Conservation (phyloP, 2,888 invertebrate genomes). For the Metallyticus violacea region DNA sequence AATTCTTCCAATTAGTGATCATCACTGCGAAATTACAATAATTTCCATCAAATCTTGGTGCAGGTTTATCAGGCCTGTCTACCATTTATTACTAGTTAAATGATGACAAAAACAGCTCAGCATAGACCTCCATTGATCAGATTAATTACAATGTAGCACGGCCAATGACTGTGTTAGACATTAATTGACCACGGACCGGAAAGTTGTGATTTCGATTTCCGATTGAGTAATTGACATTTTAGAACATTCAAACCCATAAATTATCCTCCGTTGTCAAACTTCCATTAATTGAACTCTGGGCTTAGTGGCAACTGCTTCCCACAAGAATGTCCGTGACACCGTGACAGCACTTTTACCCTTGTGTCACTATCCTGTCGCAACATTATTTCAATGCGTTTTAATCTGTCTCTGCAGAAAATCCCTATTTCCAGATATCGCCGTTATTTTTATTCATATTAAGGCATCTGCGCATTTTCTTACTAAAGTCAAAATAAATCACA, state of each 20-base stretch:
- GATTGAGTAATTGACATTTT: background rate
- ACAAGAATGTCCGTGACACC: background rate
- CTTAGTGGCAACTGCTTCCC: background rate
- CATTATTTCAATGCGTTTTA: no score
- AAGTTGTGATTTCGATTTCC: background rate
- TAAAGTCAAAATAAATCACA: no score
- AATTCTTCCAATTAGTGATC: no score
- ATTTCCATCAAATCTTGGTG: background rate
- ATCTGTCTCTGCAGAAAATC: no score
- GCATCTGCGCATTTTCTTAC: no score
- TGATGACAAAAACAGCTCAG: background rate
- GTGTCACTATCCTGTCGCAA: background rate
- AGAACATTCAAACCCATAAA: background rate
- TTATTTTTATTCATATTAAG: no score
- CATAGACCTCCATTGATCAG: background rate
- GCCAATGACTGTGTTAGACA: background rate
- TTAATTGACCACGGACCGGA: background rate
- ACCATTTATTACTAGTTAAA: no score
- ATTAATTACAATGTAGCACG: background rate
- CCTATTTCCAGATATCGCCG: no score
- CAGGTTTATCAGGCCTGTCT: no score
- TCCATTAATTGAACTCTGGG: background rate
- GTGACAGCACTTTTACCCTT: background rate
- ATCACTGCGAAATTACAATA: no score
- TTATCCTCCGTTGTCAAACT: background rate